phyloP scores from a whole-genome alignment of 1,140 invertebrate genomes.

The Drosophila simulans region DNA sequence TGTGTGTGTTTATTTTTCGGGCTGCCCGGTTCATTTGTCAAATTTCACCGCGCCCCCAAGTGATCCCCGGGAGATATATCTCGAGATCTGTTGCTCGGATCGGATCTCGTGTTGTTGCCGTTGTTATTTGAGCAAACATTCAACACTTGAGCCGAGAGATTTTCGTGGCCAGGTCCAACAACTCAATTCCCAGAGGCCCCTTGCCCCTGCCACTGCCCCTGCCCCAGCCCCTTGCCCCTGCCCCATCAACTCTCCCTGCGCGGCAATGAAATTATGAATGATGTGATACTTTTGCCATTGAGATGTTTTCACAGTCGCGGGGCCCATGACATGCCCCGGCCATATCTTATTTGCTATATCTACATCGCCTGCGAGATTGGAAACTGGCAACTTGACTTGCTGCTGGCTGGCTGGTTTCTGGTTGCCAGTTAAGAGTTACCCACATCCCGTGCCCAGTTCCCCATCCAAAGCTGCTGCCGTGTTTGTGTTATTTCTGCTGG shows the following conservation, averaged over 20 bases:
- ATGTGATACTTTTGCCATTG: slow-evolving; percentile 84
- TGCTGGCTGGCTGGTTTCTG: slow-evolving; percentile 12
- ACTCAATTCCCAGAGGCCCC: slow-evolving; percentile 61
- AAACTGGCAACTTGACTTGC: slow-evolving; percentile 35
- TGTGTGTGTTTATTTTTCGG: slow-evolving; percentile 39
- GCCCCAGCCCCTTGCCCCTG: neutral
- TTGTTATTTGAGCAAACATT: slow-evolving; percentile 83
- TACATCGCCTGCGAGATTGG: slow-evolving; percentile 66
- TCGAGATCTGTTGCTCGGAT: slow-evolving; percentile 45
- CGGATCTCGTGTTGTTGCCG: slow-evolving; percentile 51
- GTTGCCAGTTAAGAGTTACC: slow-evolving; percentile 3
- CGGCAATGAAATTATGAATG: slow-evolving; percentile 84
- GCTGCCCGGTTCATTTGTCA: slow-evolving; percentile 74
- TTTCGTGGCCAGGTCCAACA: slow-evolving; percentile 80
- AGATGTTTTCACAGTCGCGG: slow-evolving; percentile 82
- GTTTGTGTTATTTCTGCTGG: slow-evolving; percentile 83
- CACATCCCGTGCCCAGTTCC: neutral
- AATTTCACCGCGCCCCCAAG: slow-evolving; percentile 77
- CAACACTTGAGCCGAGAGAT: slow-evolving; percentile 82
- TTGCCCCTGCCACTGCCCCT: neutral
- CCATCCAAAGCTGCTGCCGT: slow-evolving; percentile 64
- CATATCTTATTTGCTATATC: slow-evolving; percentile 83
- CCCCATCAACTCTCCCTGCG: neutral
- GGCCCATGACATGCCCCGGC: slow-evolving; percentile 77
- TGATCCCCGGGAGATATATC: slow-evolving; percentile 59